Evolutionary conservation across 2,797 vertebrate species (phyloP).

Genomic region (Argya squamiceps): DNA sequence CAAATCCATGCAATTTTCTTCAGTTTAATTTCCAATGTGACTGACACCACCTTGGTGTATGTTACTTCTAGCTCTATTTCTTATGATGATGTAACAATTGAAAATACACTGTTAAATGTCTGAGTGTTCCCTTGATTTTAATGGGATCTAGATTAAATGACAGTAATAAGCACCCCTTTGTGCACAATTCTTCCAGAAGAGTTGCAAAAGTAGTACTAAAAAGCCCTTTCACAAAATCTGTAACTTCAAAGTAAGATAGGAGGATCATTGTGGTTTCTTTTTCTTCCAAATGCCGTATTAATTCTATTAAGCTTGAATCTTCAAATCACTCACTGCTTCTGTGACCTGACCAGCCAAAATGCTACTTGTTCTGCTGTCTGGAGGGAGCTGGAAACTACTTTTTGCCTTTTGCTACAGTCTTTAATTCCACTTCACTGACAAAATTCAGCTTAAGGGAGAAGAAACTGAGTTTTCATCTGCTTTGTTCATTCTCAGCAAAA

Average conservation of each 20-base stretch:
- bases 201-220: background rate
- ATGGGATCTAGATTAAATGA: background rate
- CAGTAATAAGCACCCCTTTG: background rate
- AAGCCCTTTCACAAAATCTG: background rate
- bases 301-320: background rate
- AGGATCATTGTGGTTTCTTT: background rate
- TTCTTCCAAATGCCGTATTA: background rate
- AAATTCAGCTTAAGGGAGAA: background rate
- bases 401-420: background rate
- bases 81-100: background rate
- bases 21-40: background rate
- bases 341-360: background rate
- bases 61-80: background rate
- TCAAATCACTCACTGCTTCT: background rate
- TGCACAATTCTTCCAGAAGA: background rate
- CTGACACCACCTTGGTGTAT: background rate
- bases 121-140: conserved; percentile 7
- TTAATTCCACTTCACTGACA: background rate
- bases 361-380: background rate
- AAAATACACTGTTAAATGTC: background rate
- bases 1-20: background rate
- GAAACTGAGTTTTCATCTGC: background rate
- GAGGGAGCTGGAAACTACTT: background rate
- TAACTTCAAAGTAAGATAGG: background rate
- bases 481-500: conserved; percentile 27